phyloP scores from a whole-genome alignment of 2,888 invertebrate species.

The Lapara coniferarum region DNA sequence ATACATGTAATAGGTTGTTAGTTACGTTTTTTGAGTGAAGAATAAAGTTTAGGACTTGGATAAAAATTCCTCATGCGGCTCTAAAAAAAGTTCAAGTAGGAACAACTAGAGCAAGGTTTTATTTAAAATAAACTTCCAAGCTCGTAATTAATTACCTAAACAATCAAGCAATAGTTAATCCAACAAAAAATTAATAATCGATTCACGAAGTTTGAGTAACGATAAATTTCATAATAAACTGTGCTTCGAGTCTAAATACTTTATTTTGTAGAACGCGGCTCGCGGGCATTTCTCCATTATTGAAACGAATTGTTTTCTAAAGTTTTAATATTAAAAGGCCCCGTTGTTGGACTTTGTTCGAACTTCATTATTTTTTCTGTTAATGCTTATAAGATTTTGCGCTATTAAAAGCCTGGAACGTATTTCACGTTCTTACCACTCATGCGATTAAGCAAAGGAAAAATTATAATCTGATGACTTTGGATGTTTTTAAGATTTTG shows the following conservation, averaged over 20 bases:
- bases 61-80: too few relatives aligned
- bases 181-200: conserved; percentile 55
- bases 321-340: conserved; percentile 70
- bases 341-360: conserved; percentile 54
- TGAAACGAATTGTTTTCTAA: conserved; percentile 75
- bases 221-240: conserved; percentile 70
- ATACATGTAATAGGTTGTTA: too few relatives aligned
- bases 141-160: conserved; percentile 16
- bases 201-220: conserved; percentile 56
- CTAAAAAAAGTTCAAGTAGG: neutral
- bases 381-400: conserved; percentile 47
- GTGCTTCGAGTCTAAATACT: conserved; percentile 67
- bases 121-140: neutral
- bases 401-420: conserved; percentile 37
- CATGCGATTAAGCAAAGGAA: conserved; percentile 9
- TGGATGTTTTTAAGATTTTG: neutral
- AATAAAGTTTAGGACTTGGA: too few relatives aligned
- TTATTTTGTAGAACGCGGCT: conserved; percentile 68
- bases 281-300: conserved; percentile 70
- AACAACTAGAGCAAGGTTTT: neutral
- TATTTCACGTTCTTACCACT: conserved; percentile 24
- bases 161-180: conserved; percentile 27
- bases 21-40: too few relatives aligned
- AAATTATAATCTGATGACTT: neutral
- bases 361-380: conserved; percentile 49